Conservation (phyloP, 2,113 vertebrate genomes). For the Rallus limicola region DNA sequence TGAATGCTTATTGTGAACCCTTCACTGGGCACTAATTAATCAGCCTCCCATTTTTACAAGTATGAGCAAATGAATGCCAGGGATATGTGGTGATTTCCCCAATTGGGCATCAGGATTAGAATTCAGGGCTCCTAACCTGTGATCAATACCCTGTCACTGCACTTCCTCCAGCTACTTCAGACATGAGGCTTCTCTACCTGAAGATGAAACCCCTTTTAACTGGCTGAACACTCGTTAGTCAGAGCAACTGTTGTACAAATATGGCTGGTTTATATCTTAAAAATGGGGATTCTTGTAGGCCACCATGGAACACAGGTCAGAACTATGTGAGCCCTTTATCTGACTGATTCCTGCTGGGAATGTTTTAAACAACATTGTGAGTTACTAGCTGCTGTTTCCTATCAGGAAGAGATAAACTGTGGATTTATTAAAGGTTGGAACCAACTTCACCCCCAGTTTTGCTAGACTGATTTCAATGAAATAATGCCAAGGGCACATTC, state of each 20-base stretch:
- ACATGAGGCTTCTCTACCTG: not conserved
- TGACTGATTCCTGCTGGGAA: not conserved
- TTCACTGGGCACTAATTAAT: not conserved
- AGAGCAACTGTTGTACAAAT: not conserved
- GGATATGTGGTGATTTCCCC: not conserved
- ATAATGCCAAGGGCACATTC: constrained; percentile 7
- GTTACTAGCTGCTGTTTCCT: constrained; percentile 49
- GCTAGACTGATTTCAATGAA: not conserved
- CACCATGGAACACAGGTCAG: not conserved
- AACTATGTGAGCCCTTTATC: not conserved
- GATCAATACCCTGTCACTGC: not conserved
- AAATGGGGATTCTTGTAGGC: not conserved
- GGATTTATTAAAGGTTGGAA: constrained; percentile 1
- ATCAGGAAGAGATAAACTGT: constrained; percentile 54
- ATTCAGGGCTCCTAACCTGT: not conserved
- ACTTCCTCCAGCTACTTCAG: not conserved
- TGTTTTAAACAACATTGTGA: constrained; percentile 30
- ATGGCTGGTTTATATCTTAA: not conserved
- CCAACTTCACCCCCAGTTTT: not conserved
- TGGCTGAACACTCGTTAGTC: not conserved
- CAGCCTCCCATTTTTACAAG: not conserved
- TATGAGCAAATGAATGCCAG: not conserved
- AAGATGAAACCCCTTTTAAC: not conserved
- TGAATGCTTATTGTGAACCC: not conserved
- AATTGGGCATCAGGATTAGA: not conserved